These are phyloP conservation scores for Brachionus asplanchnoidis DNA, from an alignment of 1,140 invertebrate genomes.

Conservation along the genomic window DNA sequence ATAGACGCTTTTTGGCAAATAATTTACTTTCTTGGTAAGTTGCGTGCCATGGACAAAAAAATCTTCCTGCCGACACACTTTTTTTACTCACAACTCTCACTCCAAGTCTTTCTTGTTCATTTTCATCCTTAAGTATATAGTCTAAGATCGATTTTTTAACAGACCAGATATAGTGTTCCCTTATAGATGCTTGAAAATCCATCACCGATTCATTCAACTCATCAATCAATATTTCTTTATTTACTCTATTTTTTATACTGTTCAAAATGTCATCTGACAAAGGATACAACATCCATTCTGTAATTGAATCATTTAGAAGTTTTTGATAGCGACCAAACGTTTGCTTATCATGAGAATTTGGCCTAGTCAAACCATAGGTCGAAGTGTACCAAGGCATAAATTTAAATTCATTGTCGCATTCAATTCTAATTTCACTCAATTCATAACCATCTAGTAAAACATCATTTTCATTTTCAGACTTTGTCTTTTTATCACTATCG, in stretches of 20 bases:
- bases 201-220: conserved; percentile 45
- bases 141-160: conserved; percentile 65
- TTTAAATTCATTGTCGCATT: neutral
- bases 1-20: conserved; percentile 65
- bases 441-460: neutral
- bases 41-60: conserved; percentile 73
- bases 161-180: conserved; percentile 62
- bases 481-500: neutral
- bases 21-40: conserved; percentile 60
- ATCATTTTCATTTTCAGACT: neutral
- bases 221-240: conserved; percentile 43
- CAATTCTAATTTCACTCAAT: neutral
- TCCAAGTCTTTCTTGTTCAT: conserved; percentile 63
- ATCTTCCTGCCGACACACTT: conserved; percentile 60
- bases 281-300: conserved; percentile 53
- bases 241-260: neutral
- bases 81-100: conserved; percentile 62
- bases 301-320: conserved; percentile 57
- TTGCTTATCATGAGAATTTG: conserved; percentile 56
- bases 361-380: conserved; percentile 45
- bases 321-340: conserved; percentile 53
- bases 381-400: conserved; percentile 3
- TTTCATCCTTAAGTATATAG: conserved; percentile 67
- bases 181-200: conserved; percentile 58
- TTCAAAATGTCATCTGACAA: conserved; percentile 48